These are phyloP conservation scores for Sceloporus undulatus DNA, from an alignment of 2,113 vertebrate genomes.

Conservation along the genomic window DNA sequence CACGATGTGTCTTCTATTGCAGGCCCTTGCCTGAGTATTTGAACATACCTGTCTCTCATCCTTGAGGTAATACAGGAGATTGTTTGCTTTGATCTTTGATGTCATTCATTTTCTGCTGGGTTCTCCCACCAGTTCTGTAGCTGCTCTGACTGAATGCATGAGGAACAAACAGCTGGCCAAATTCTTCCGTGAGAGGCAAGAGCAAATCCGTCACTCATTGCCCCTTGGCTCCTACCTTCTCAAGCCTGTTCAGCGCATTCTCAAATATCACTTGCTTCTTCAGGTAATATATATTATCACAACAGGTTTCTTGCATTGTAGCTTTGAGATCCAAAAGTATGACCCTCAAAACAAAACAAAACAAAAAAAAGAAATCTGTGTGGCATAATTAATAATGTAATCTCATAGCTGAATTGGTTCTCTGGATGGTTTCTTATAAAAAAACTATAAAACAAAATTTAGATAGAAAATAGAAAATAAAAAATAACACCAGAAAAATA, in stretches of 20 bases:
- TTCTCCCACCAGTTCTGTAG: slow-evolving; percentile 86
- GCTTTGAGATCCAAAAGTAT: not conserved
- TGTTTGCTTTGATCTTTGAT: not conserved
- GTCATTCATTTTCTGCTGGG: not conserved
- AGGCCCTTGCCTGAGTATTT: not conserved
- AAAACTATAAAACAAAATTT: too few relatives aligned
- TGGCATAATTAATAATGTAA: not conserved
- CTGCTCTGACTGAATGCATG: slow-evolving; percentile 92
- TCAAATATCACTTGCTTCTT: slow-evolving; percentile 96
- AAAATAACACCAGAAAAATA: too few relatives aligned
- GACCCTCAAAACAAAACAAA: not conserved
- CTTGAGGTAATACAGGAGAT: not conserved
- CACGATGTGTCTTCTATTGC: too few relatives aligned
- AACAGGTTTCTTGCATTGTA: not conserved
- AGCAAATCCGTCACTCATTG: slow-evolving; percentile 85
- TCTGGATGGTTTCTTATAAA: too few relatives aligned
- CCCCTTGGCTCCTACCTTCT: slow-evolving; percentile 95
- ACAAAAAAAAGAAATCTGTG: not conserved
- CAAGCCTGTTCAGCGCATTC: slow-evolving; percentile 97
- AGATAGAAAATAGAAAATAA: too few relatives aligned
- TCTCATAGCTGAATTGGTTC: too few relatives aligned
- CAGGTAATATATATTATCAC: slow-evolving; percentile 81
- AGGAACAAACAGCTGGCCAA: slow-evolving; percentile 90
- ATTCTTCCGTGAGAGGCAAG: slow-evolving; percentile 94
- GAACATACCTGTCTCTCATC: not conserved